These are phyloP conservation scores for Atta cephalotes DNA, from an alignment of 1,140 invertebrate species.

Conservation along the genomic window DNA sequence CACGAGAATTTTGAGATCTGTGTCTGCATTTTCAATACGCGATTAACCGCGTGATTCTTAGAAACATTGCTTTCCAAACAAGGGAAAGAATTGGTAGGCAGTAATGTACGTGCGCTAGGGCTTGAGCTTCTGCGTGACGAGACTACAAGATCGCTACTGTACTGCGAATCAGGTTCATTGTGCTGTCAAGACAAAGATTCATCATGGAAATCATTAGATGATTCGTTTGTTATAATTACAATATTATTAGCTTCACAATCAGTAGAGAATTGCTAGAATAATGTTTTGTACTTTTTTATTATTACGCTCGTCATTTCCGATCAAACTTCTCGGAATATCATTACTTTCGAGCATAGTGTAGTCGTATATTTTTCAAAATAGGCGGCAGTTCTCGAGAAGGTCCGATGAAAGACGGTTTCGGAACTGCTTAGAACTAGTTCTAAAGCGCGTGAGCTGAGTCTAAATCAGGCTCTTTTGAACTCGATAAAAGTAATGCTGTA, in stretches of 20 bases:
- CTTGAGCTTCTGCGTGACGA: slow-evolving; percentile 73
- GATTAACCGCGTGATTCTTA: slow-evolving; percentile 57
- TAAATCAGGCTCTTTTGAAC: slow-evolving; percentile 71
- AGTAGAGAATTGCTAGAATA: not conserved
- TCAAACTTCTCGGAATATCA: slow-evolving; percentile 27
- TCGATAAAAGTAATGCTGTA: slow-evolving; percentile 64
- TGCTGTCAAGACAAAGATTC: slow-evolving; percentile 44
- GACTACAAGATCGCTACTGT: slow-evolving; percentile 63
- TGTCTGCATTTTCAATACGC: not conserved
- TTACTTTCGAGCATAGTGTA: not conserved
- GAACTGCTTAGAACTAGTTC: slow-evolving; percentile 36
- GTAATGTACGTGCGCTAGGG: slow-evolving; percentile 67
- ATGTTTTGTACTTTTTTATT: not conserved
- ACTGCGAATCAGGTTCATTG: slow-evolving; percentile 70
- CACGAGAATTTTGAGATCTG: slow-evolving; percentile 10
- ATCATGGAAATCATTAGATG: slow-evolving; percentile 27
- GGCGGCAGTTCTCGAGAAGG: slow-evolving; percentile 1
- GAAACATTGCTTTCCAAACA: slow-evolving; percentile 72
- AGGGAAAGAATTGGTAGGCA: slow-evolving; percentile 72
- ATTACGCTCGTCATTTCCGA: not conserved
- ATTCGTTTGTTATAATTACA: not conserved
- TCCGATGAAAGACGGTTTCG: slow-evolving; percentile 25
- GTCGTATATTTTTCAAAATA: slow-evolving; percentile 1
- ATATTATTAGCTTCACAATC: slow-evolving; percentile 19
- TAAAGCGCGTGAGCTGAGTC: slow-evolving; percentile 52